A percentile compares a stretch with the other conserved stretches of the same genome.
Conservation (phyloP, 2,888 invertebrate genomes). For the Drosophila neoperkinsi region DNA sequence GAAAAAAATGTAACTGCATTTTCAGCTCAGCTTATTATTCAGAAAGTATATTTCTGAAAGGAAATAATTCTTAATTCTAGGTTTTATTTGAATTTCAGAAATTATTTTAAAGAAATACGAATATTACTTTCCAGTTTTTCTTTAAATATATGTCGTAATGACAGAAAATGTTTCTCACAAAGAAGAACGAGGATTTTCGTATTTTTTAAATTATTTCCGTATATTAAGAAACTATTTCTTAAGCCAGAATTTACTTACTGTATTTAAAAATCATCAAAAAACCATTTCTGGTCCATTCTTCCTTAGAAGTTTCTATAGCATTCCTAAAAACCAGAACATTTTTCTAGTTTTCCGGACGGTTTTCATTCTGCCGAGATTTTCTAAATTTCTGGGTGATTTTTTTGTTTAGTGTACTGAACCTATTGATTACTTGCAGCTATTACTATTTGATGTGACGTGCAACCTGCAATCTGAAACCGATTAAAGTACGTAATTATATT, state of each 20-base stretch:
- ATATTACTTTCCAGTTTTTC: no score
- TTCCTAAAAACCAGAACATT: no score
- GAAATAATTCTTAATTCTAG: neutral
- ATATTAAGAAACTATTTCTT: neutral
- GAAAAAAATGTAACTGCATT: neutral
- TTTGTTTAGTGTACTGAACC: constrained; percentile 28
- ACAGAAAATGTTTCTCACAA: no score
- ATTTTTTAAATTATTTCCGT: no score
- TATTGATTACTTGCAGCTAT: constrained; percentile 65
- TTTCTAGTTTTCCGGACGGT: no score
- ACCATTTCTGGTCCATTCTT: no score
- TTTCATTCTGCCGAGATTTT: neutral
- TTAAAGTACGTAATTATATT: constrained; percentile 51
- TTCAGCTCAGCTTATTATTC: neutral
- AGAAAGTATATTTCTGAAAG: neutral
- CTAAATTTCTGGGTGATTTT: neutral
- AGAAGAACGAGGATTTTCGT: no score
- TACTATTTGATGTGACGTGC: constrained; percentile 35
- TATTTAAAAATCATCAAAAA: no score
- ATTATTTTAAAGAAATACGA: no score
- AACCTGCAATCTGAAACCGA: constrained; percentile 37
- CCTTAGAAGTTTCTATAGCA: no score
- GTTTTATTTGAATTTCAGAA: neutral
- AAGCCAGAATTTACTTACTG: neutral
- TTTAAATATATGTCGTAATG: no score